These are phyloP conservation scores for Hydropsyche tenuis DNA, from an alignment of 1,140 invertebrate genomes.

Conservation along the genomic window DNA sequence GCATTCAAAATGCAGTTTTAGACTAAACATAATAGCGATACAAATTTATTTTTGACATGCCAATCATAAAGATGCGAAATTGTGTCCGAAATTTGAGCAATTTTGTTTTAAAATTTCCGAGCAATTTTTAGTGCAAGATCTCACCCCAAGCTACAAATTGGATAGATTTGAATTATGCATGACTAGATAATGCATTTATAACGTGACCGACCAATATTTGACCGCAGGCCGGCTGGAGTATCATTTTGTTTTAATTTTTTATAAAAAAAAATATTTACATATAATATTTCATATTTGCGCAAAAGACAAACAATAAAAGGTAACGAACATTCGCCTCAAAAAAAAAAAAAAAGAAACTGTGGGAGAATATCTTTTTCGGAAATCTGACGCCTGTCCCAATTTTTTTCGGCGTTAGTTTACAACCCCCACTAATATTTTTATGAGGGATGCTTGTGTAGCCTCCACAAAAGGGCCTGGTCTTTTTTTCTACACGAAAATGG, in stretches of 20 bases:
- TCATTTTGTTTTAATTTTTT: neutral
- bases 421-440: slow-evolving; percentile 45
- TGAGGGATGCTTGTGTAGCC: slow-evolving; percentile 39
- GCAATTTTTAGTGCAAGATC: too few species aligned
- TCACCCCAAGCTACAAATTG: too few species aligned
- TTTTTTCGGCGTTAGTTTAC: slow-evolving; percentile 38
- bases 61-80: too few species aligned
- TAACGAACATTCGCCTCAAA: too few species aligned
- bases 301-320: neutral
- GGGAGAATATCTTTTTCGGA: neutral
- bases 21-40: too few species aligned
- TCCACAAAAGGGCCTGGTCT: slow-evolving; percentile 15
- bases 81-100: too few species aligned
- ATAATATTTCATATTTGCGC: neutral
- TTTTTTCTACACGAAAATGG: too few species aligned
- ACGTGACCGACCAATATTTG: neutral
- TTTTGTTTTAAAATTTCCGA: too few species aligned
- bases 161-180: too few species aligned
- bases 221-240: neutral
- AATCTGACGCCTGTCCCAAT: slow-evolving; percentile 9
- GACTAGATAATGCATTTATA: neutral
- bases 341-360: neutral
- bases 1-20: too few species aligned
- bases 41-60: too few species aligned
- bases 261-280: neutral